Evolutionary conservation across 2,113 vertebrate species (phyloP).

Genomic region (Rhea americana): DNA sequence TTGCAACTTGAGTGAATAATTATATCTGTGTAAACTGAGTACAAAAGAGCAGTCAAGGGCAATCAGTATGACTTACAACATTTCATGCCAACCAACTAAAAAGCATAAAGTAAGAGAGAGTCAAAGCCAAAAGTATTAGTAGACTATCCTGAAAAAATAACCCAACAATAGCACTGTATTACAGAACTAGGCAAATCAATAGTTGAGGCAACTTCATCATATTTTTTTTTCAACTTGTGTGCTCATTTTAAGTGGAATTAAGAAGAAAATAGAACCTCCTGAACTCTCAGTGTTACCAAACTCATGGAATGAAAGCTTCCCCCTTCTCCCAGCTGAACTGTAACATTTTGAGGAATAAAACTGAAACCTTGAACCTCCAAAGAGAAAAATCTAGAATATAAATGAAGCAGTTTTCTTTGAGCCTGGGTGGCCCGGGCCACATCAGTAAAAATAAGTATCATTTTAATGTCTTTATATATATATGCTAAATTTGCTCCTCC

Average conservation of each 20-base stretch:
- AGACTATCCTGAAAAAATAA: background rate
- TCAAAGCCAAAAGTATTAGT: background rate
- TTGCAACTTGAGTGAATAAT: background rate
- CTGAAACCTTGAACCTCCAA: background rate
- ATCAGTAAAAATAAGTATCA: background rate
- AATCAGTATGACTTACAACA: background rate
- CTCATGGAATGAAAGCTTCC: background rate
- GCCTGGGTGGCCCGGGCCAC: background rate
- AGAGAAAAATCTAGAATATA: background rate
- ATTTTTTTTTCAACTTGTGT: background rate
- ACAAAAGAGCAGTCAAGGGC: background rate
- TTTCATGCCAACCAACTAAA: background rate
- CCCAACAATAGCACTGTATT: background rate
- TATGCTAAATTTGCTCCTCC: background rate
- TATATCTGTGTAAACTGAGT: background rate
- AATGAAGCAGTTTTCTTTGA: background rate
- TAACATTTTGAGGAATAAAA: background rate
- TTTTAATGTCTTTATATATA: background rate
- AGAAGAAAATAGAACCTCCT: rapidly evolving
- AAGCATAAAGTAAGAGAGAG: background rate
- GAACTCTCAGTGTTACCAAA: background rate
- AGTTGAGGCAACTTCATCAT: background rate
- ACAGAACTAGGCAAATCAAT: background rate
- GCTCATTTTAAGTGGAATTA: background rate
- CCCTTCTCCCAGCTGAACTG: background rate